Percentiles rank a stretch among this genome's conserved stretches.
These are phyloP conservation scores for Xestobium rufovillosum DNA, from an alignment of 2,888 invertebrate genomes.

Conservation along the genomic window DNA sequence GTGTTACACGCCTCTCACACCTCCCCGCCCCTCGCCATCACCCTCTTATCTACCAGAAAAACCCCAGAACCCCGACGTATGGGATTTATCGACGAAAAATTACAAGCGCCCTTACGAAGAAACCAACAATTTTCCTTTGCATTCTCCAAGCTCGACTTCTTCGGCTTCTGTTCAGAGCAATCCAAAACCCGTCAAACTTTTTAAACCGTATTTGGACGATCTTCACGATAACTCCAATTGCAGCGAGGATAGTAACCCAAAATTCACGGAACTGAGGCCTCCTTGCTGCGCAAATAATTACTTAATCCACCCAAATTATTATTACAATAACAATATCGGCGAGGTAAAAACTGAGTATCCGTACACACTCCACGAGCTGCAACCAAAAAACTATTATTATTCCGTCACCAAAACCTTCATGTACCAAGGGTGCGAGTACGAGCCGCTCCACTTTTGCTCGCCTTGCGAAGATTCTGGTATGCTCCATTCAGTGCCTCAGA, in stretches of 20 bases:
- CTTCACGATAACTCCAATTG: slow-evolving; percentile 46
- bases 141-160: slow-evolving; percentile 12
- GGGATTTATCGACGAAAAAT: slow-evolving; percentile 39
- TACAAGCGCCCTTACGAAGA: slow-evolving; percentile 27
- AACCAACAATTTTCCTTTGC: too few species aligned
- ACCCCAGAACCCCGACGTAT: slow-evolving; percentile 33
- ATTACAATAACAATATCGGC: slow-evolving; percentile 32
- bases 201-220: slow-evolving; percentile 69
- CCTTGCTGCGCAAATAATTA: slow-evolving; percentile 44
- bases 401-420: slow-evolving; percentile 35
- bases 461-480: slow-evolving; percentile 16
- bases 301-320: slow-evolving; percentile 28
- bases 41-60: not conserved
- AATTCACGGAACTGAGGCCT: slow-evolving; percentile 18
- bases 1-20: slow-evolving; percentile 23
- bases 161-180: slow-evolving; percentile 4
- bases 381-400: slow-evolving; percentile 42
- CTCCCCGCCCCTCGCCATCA: slow-evolving; percentile 14
- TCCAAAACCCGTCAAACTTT: slow-evolving; percentile 62
- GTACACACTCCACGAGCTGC: slow-evolving; percentile 39
- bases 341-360: slow-evolving; percentile 30
- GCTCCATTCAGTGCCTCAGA: slow-evolving; percentile 25
- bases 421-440: slow-evolving; percentile 24
- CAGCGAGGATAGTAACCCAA: slow-evolving; percentile 17
- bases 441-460: slow-evolving; percentile 19